A percentile compares a stretch with the other conserved stretches of the same genome.
These are phyloP conservation scores for Hipposideros armiger DNA, from an alignment of 2,113 vertebrate species.

Conservation along the genomic window DNA sequence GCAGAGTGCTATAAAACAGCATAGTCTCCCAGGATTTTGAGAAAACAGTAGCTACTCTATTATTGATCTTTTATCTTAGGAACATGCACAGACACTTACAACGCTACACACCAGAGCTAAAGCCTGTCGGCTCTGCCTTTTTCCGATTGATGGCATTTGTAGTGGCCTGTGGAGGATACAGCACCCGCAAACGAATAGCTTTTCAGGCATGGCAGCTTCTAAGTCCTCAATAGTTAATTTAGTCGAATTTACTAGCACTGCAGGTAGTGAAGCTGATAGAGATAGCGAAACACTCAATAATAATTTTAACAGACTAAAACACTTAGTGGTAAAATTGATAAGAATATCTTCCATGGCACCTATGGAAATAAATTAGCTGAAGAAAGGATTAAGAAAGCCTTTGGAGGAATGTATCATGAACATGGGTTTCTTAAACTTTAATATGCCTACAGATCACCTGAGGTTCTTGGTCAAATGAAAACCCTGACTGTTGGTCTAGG, in stretches of 20 bases:
- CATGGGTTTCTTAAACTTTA: conserved; percentile 36
- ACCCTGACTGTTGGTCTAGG: neutral
- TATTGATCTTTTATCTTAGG: conserved; percentile 41
- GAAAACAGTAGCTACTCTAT: conserved; percentile 18
- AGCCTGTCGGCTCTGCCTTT: neutral
- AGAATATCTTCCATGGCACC: conserved; percentile 24
- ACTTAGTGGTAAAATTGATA: conserved; percentile 59
- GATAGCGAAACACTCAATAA: conserved; percentile 32
- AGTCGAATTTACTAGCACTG: conserved; percentile 23
- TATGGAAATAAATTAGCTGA: conserved; percentile 37
- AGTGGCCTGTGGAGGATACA: neutral
- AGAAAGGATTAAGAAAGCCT: conserved; percentile 51
- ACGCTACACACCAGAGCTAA: neutral
- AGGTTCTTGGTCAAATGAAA: neutral
- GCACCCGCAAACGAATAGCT: neutral
- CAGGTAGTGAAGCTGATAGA: conserved; percentile 17
- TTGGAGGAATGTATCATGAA: neutral
- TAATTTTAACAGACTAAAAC: conserved; percentile 58
- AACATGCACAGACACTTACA: conserved; percentile 9
- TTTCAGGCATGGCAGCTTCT: conserved; percentile 22
- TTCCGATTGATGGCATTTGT: neutral
- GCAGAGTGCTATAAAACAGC: neutral
- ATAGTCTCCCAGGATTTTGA: conserved; percentile 42
- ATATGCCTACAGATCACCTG: neutral
- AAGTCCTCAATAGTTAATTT: conserved; percentile 38